A percentile compares a stretch with the other conserved stretches of the same genome.
phyloP scores from a whole-genome alignment of 2,888 invertebrate genomes.

The Tetrapedia diversipes region DNA sequence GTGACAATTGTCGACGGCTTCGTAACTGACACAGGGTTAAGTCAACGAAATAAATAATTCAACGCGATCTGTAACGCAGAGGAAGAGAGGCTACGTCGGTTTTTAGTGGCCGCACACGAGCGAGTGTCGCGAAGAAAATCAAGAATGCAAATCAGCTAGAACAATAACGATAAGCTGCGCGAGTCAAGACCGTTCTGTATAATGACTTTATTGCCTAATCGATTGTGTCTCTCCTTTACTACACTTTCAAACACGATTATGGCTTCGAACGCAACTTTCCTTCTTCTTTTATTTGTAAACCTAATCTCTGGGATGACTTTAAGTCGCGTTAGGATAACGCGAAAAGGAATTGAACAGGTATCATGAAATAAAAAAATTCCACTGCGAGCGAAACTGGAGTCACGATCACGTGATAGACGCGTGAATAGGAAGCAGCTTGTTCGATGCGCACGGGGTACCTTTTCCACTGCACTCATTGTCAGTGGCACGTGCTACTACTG shows the following conservation, averaged over 20 bases:
- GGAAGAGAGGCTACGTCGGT: neutral
- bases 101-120: neutral
- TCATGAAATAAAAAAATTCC: conserved; percentile 10
- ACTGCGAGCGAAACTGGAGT: conserved; percentile 13
- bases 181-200: conserved; percentile 1
- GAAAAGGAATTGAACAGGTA: neutral
- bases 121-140: neutral
- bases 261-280: neutral
- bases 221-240: conserved; percentile 5
- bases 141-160: conserved; percentile 5
- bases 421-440: conserved; percentile 36
- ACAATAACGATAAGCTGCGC: conserved; percentile 4
- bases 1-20: no score
- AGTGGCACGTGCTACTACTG: conserved; percentile 42
- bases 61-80: neutral
- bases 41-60: neutral
- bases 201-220: conserved; percentile 27
- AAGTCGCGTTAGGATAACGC: neutral
- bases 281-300: neutral
- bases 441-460: conserved; percentile 16
- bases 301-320: neutral
- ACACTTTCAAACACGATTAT: conserved; percentile 2
- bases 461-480: conserved; percentile 34
- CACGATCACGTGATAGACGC: conserved; percentile 31
- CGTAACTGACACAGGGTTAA: neutral